Base-by-base conservation (phyloP, 2,888 invertebrate species). In the Drosophila peninsularis region DNA sequence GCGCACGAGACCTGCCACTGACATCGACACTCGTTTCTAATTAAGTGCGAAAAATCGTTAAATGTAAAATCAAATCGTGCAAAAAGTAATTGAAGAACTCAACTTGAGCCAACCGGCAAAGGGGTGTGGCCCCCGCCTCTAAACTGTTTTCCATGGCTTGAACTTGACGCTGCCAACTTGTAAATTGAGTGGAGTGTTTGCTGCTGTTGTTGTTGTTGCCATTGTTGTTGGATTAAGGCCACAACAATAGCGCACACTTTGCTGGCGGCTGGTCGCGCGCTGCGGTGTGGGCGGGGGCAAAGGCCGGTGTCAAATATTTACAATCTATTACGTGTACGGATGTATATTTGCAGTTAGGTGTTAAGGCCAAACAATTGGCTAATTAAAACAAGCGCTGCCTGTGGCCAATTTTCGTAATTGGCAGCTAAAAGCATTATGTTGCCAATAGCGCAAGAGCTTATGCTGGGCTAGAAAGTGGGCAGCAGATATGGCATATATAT, bases 41-140 rank as follows among this genome's bases (percentile, higher is more conserved):
- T 91, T 91, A 91, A 91, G 92, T 91, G 91, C 91, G 91, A 91
- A 91, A 91, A 91, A 91, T 91, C 90, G 89, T 91, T 90, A 90
- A 91, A 89, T 90, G 91, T 91, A 87, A 91, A 92, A 91, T 91
- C 91, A 91, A 91, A 91, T 91, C 91, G 86, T 88, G 89, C 88
- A 89, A 88, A 83, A 90, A 90, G 90, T 90, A 90, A 90, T 89
- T 84, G 87, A 82, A 81, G 71, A 66, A 73, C 49, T 57, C 69
- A 61, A 67, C 39, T 54, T 61, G 13, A 17, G 6, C 19, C 32
- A 10, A 13, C 32, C 19, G 14, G 9, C 19, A 73, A 63, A 58
- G 67, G 60, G 76, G 54, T 60, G 58, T 24, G 19, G 5, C 27
- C n/a, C 9, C 52, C 9, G 45, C 27, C 24, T 42, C 19, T 10